Base-by-base conservation (phyloP, 2,113 vertebrate species). In the Romanogobio albipinnatus region DNA sequence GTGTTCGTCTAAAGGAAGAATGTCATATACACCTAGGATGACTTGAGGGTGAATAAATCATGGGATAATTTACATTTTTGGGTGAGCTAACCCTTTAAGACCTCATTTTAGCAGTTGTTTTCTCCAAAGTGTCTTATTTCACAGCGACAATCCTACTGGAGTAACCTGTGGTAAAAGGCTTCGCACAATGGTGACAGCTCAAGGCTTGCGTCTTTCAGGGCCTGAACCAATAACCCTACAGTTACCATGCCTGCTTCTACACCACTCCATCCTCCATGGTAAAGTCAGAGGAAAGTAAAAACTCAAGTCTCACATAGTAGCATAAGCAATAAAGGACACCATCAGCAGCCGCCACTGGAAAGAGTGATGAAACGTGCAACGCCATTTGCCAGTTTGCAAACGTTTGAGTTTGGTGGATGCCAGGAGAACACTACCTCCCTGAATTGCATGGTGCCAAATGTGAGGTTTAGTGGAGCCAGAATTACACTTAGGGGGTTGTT, bases 311-410 rank as follows among this genome's bases (percentile, higher is more conserved):
- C 19, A 22, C 4, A 70, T n/a, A 22, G 22, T 71, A 49, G 29
- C 75, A 58, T 1, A 22, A 36, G 4, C 51, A 71, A n/a, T 9
- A 15, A 76, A 17, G 11, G 19, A 56, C 51, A 77, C 47, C 7
- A 77, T 59, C 75, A 76, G 51, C 29, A 76, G 33, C 19, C 33
- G 19, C 51, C 53, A 77, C 33, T 77, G 10, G 76, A 77, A 77
- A 59, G 19, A 59, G 53, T 77, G 76, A 61, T 59, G 22, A 78
- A 24, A 78, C 56, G 61, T 24, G 4, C 2, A 9, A 53, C 1
- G 4, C 14, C 26, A 29, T 76, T 53, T 53, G 47, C 26, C 45
- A 53, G 74, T 51, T 29, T 75, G 53, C 13, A n/a, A 76, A 59
- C 8, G 3, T 5, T 39, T 24, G 53, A 78, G 22, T 9, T 78